These are phyloP conservation scores for Melikaiella ostensackeni DNA, from an alignment of 2,888 invertebrate species.

Conservation along the genomic window DNA sequence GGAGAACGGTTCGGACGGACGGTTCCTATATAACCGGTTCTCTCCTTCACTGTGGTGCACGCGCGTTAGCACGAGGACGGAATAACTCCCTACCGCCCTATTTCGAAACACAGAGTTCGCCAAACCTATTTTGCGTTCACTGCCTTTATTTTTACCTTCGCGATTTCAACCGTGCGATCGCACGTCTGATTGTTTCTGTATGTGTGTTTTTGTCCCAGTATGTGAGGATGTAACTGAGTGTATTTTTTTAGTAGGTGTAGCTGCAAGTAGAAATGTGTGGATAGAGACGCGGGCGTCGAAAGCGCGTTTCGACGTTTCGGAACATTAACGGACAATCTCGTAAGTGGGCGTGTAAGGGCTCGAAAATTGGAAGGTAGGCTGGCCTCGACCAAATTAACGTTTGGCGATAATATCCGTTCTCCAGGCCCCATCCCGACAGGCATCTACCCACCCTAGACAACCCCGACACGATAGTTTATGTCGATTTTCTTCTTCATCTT, in stretches of 20 bases:
- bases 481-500: not conserved
- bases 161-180: conserved; percentile 29
- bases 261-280: conserved; percentile 39
- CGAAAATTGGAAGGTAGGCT: conserved; percentile 77
- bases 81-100: conserved; percentile 62
- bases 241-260: not conserved
- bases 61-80: conserved; percentile 54
- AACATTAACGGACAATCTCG: conserved; percentile 76
- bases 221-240: conserved; percentile 39
- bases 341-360: conserved; percentile 76
- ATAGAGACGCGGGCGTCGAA: conserved; percentile 66
- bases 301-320: conserved; percentile 73
- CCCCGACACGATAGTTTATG: too few species aligned
- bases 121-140: conserved; percentile 52
- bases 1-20: conserved; percentile 51
- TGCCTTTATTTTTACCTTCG: conserved; percentile 44
- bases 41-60: conserved; percentile 57
- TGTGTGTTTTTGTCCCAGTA: conserved; percentile 10
- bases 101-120: conserved; percentile 54
- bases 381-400: conserved; percentile 76
- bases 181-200: conserved; percentile 36
- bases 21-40: conserved; percentile 70
- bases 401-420: conserved; percentile 77
- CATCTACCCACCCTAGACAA: conserved; percentile 44
- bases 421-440: conserved; percentile 52